Percentiles rank a stretch among this genome's conserved stretches.
phyloP scores from a whole-genome alignment of 2,888 invertebrate genomes.

The Netelia inedita region DNA sequence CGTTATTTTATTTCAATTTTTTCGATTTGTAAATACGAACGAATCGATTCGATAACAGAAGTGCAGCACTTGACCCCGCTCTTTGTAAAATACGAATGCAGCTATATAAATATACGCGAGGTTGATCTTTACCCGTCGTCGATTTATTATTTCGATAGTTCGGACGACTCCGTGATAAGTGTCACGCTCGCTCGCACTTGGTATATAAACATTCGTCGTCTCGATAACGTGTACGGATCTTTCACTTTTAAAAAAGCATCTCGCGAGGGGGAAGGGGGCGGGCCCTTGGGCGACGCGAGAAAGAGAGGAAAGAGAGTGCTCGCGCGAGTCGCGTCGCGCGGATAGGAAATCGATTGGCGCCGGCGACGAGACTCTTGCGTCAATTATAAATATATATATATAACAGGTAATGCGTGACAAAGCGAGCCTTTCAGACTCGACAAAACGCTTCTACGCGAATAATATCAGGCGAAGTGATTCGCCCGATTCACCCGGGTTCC shows the following conservation, averaged over 20 bases:
- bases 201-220: slow-evolving; percentile 55
- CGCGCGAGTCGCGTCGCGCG: neutral
- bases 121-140: slow-evolving; percentile 9
- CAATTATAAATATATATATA: neutral
- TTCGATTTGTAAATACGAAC: too few species aligned
- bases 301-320: slow-evolving; percentile 14
- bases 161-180: slow-evolving; percentile 15
- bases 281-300: slow-evolving; percentile 17
- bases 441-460: slow-evolving; percentile 11
- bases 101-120: neutral
- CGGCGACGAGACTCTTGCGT: slow-evolving; percentile 4
- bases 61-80: too few species aligned
- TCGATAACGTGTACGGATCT: slow-evolving; percentile 50
- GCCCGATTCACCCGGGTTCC: neutral
- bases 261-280: too few species aligned
- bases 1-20: too few species aligned
- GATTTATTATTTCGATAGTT: slow-evolving; percentile 51
- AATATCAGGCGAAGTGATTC: neutral
- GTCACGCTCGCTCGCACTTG: slow-evolving; percentile 30
- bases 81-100: neutral
- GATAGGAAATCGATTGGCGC: slow-evolving; percentile 63
- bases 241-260: slow-evolving; percentile 50
- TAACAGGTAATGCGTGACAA: neutral
- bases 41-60: too few species aligned
- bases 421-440: slow-evolving; percentile 41